These are phyloP conservation scores for Actenoides hombroni DNA, from an alignment of 2,113 vertebrate genomes.

Conservation along the genomic window DNA sequence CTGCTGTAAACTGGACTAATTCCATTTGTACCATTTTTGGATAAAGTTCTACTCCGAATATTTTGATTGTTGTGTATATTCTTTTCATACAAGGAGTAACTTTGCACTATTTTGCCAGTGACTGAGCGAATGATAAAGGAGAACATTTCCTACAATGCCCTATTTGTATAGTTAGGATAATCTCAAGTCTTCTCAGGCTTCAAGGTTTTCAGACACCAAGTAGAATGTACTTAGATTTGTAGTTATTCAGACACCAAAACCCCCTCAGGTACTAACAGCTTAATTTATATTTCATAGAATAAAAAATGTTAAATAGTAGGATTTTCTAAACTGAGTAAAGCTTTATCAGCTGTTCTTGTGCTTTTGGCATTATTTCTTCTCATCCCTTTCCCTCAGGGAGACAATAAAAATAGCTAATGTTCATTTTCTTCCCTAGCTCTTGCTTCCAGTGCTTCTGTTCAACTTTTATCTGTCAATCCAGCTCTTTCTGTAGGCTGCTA, in stretches of 20 bases:
- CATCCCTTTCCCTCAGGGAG: not conserved
- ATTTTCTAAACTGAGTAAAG: conserved; percentile 46
- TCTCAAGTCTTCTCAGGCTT: not conserved
- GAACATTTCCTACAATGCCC: not conserved
- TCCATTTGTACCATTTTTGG: not conserved
- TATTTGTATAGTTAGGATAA: not conserved
- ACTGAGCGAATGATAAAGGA: not conserved
- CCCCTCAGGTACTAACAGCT: not conserved
- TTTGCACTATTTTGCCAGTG: not conserved
- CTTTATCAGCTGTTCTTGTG: conserved; percentile 21
- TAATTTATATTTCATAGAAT: conserved; percentile 34
- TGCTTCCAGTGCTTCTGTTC: not conserved
- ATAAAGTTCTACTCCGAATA: not conserved
- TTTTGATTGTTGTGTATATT: not conserved
- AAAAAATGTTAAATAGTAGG: not conserved
- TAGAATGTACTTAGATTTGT: not conserved
- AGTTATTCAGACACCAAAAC: conserved; percentile 6
- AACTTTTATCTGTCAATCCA: not conserved
- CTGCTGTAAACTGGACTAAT: not conserved
- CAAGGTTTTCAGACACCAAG: not conserved
- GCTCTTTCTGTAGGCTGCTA: not conserved
- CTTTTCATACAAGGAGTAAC: not conserved
- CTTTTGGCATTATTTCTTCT: conserved; percentile 34
- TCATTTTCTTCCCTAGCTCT: not conserved
- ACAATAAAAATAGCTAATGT: conserved; percentile 15